Evolutionary conservation across 2,888 invertebrate genomes (phyloP), one percentile per base, ranked within the genome.

Genomic region (Gortyna flavago): DNA sequence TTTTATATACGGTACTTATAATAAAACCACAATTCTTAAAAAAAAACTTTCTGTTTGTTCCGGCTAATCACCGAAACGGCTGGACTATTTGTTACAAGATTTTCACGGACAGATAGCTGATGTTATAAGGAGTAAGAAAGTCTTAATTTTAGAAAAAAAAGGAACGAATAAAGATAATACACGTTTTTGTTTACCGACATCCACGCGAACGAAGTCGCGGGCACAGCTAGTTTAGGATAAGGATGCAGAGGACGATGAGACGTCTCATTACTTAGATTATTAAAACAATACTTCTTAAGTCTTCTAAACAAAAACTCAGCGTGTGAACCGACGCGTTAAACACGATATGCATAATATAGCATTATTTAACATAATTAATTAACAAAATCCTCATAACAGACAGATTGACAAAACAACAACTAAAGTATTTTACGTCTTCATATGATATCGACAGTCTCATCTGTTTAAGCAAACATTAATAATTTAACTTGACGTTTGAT

Each of bases 321-420:
- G 75, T 81, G 90, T 91, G 90, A 91, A 92, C 75, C 89, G 93
- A 94, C 87, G 93, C 94, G 90, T 93, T 89, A 94, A 94, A 95
- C 93, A 88, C 92, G 96, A 96, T 96, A 94, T 94, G 95, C 95
- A 95, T 95, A 96, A 95, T 95, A 95, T 94, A 93, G 91, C 93
- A 93, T 94, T 94, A 95, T 95, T 96, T 94, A 93, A 95, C 94
- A 95, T 96, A 96, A 96, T 95, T 95, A 96, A 96, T 95, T 95
- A 94, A 92, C 90, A 91, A 88, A 83, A 64, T 84, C 82, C 83
- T 81, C 77, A 75, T 68, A 79, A 86, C 86, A 84, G 94, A 95
- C 94, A 92, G 94, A 94, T 93, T 92, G 93, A 96, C 95, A 95
- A 95, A 95, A 96, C 94, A 95, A 96, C 93, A 94, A 95, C 90